These are phyloP conservation scores for Seriola aureovittata DNA, from an alignment of 2,113 vertebrate genomes.

Conservation along the genomic window DNA sequence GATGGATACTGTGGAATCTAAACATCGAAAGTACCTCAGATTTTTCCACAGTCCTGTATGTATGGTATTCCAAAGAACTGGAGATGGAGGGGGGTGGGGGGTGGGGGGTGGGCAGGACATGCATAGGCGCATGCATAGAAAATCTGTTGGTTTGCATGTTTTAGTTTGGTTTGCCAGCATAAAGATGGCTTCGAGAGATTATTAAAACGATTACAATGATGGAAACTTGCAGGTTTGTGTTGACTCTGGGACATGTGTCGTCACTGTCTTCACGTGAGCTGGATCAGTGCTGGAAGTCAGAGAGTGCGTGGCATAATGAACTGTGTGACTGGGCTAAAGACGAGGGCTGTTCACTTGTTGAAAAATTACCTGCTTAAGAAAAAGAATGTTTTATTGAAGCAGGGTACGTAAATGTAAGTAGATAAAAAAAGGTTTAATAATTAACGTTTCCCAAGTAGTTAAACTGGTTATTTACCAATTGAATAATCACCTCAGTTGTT, in stretches of 20 bases:
- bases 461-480: background rate
- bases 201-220: constrained; percentile 52
- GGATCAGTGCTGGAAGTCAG: background rate
- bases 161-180: constrained; percentile 58
- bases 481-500: background rate
- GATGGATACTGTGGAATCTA: too few relatives aligned
- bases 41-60: background rate
- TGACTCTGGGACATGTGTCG: background rate
- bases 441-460: background rate
- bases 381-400: background rate
- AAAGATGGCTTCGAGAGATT: constrained; percentile 59
- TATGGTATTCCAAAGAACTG: background rate
- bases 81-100: too few relatives aligned
- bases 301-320: background rate
- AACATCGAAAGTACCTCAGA: background rate
- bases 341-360: background rate
- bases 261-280: background rate
- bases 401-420: background rate
- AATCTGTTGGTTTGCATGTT: constrained; percentile 38
- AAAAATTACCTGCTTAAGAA: background rate
- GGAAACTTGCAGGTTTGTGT: constrained; percentile 59
- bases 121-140: background rate
- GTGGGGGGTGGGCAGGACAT: background rate
- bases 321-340: background rate
- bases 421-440: background rate